Evolutionary conservation across 2,888 invertebrate species (phyloP), one percentile per base, ranked within the genome.

Genomic region (Tenthredo amoena): DNA sequence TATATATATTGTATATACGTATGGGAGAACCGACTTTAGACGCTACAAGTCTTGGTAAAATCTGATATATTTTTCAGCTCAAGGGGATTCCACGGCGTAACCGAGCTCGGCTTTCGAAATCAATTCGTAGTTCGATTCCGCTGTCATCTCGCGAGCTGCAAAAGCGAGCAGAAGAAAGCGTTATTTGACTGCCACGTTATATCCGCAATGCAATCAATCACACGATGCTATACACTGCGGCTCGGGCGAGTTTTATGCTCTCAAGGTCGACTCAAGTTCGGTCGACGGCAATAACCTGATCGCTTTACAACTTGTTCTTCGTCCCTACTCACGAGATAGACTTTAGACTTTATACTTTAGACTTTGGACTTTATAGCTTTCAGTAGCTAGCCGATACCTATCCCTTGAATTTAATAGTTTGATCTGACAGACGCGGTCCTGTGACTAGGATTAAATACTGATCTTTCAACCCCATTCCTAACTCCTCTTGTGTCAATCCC

Each of bases 81-180:
- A 40, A 55, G 77, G 50, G 26, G 77, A 55, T 62, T 81, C 50
- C 58, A 6, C 21, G 81, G 81, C 62, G 81, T 37, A 81, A 81
- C 81, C 62, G 81, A 81, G 58, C 81, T 62, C 62, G 81, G 81
- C 58, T 81, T 81, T 81, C 37, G 21, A 62, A 81, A 81, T 81
- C 81, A 81, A 81, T 81, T 81, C 81, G 81, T 58, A 81, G 81
- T 81, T 81, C 81, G 81, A 81, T 81, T 81, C 15, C 81, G 15
- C 81, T 62, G 81, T 81, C 81, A 81, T 81, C 81, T 34, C 62
- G 21, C 40, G 21, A 12, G 62, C 21, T 62, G 81, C 62, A 62
- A 21, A 62, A 81, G 81, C 62, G 37, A 81, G 81, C 62, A 62
- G 62, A 81, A 81, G 81, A 81, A 81, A 81, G 58, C 81, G 81